Evolutionary conservation across 2,113 vertebrate species (phyloP).

Genomic region (Piprites chloris): DNA sequence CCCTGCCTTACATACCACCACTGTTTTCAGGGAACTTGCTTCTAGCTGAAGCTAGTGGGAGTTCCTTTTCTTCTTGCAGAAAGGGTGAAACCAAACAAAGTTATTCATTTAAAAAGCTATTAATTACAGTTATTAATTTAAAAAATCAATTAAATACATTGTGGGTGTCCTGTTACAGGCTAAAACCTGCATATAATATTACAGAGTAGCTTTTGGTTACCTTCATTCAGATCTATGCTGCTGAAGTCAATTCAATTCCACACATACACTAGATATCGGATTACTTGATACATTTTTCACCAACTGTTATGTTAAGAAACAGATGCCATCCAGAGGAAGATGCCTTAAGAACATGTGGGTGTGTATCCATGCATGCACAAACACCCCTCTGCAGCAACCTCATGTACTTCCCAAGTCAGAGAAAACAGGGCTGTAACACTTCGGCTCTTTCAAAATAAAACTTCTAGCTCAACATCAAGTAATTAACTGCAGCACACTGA

Average conservation of each 20-base stretch:
- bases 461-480: neutral
- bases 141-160: accelerated
- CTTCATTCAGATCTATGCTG: neutral
- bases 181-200: neutral
- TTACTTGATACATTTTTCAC: neutral
- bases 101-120: neutral
- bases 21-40: neutral
- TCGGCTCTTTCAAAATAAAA: neutral
- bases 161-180: neutral
- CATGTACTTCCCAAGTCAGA: neutral
- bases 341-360: neutral
- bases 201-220: neutral
- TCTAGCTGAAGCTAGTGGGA: neutral
- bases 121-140: neutral
- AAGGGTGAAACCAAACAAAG: neutral
- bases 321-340: constrained; percentile 11
- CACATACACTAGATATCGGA: neutral
- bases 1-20: neutral
- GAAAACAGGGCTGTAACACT: neutral
- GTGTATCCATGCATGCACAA: neutral
- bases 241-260: neutral
- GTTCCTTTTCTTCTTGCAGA: neutral
- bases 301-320: neutral
- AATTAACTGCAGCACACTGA: neutral
- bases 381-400: neutral